phyloP scores from a whole-genome alignment of 2,797 vertebrate species.

The Chlorospingus semifuscus region DNA sequence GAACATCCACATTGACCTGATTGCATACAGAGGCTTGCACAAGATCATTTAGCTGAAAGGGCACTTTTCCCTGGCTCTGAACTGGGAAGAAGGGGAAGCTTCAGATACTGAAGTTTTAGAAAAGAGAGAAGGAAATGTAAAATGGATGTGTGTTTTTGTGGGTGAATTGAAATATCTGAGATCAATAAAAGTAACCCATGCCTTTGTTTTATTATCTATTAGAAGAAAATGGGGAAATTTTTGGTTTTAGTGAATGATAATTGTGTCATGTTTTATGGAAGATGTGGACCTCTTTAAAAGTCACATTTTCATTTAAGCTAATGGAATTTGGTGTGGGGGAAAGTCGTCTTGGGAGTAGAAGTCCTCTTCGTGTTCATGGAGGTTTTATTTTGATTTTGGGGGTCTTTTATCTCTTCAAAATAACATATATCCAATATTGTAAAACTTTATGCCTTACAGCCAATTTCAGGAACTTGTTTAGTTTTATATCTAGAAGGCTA shows the following conservation, averaged over 20 bases:
- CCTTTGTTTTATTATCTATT: neutral
- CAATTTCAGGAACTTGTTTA: neutral
- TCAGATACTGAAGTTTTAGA: neutral
- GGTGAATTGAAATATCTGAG: neutral
- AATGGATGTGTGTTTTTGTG: neutral
- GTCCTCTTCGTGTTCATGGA: neutral
- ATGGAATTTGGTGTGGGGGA: fast-evolving
- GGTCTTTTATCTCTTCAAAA: neutral
- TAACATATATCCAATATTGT: neutral
- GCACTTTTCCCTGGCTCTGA: neutral
- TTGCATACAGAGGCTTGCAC: fast-evolving
- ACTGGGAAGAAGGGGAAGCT: neutral
- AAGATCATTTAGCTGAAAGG: neutral
- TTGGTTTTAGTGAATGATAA: neutral
- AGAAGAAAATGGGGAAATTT: neutral
- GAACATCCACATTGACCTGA: neutral
- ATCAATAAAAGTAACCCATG: neutral
- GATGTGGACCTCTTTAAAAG: neutral
- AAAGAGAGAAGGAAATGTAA: neutral
- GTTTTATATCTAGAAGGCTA: neutral
- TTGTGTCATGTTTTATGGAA: neutral
- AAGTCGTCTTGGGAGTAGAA: neutral
- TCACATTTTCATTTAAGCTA: neutral
- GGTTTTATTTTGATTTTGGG: neutral
- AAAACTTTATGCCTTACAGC: neutral